These are phyloP conservation scores for Amblyteles armatorius DNA, from an alignment of 2,888 invertebrate genomes.

Conservation along the genomic window DNA sequence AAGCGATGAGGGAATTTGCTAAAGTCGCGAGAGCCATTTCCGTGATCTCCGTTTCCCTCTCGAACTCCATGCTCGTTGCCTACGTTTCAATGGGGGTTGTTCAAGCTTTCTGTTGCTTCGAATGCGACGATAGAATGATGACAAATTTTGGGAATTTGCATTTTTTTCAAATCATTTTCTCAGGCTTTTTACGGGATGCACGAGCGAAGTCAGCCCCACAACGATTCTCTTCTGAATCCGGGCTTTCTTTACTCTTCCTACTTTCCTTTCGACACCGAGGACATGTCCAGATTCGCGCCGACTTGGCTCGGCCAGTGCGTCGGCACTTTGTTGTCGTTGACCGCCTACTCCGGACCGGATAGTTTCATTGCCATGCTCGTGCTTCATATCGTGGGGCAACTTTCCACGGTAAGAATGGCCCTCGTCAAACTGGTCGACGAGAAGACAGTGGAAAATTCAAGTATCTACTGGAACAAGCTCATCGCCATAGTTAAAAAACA, in stretches of 20 bases:
- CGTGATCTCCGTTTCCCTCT: slow-evolving; percentile 54
- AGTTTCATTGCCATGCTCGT: slow-evolving; percentile 73
- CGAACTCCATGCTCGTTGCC: slow-evolving; percentile 38
- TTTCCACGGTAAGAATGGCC: slow-evolving; percentile 53
- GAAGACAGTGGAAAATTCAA: slow-evolving; percentile 33
- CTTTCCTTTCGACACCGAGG: slow-evolving; percentile 73
- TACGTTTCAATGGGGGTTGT: slow-evolving; percentile 44
- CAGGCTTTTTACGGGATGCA: slow-evolving; percentile 51
- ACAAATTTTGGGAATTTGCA: not conserved
- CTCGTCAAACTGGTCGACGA: slow-evolving; percentile 48
- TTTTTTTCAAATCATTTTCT: slow-evolving; percentile 11
- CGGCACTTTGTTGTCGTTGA: slow-evolving; percentile 69
- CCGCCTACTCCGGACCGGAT: slow-evolving; percentile 73
- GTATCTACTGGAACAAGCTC: slow-evolving; percentile 38
- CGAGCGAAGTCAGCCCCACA: slow-evolving; percentile 37
- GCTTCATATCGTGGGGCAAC: slow-evolving; percentile 75
- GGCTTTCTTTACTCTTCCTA: slow-evolving; percentile 63
- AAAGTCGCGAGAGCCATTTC: slow-evolving; percentile 68
- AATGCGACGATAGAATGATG: not conserved
- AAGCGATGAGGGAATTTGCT: slow-evolving; percentile 69
- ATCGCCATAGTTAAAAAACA: slow-evolving; percentile 49
- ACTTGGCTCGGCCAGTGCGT: slow-evolving; percentile 73
- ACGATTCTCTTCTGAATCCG: slow-evolving; percentile 47
- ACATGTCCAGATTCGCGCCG: slow-evolving; percentile 71
- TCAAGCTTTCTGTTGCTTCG: slow-evolving; percentile 7